Conservation (phyloP, 2,888 invertebrate genomes). For the Villa cingulata region DNA sequence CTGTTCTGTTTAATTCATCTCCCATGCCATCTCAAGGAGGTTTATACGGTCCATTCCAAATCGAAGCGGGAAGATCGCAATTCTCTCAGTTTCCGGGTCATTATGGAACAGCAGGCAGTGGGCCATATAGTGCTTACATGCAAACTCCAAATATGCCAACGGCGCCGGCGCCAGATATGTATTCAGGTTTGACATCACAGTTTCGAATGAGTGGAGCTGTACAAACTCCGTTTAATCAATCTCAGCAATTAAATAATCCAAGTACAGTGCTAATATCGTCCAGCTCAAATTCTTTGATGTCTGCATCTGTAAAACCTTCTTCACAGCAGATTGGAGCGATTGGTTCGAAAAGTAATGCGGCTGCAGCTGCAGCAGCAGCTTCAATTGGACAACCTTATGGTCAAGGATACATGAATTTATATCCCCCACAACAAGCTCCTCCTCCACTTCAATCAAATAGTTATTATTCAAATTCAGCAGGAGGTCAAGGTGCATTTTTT, state of each 20-base stretch:
- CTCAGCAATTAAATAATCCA: constrained; percentile 66
- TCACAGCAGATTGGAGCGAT: constrained; percentile 74
- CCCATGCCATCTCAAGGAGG: constrained; percentile 58
- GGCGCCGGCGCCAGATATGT: constrained; percentile 55
- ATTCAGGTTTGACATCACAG: constrained; percentile 47
- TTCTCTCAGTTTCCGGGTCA: constrained; percentile 68
- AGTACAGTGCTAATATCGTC: constrained; percentile 80
- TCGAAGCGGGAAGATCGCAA: constrained; percentile 61
- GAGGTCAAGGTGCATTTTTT: constrained; percentile 33
- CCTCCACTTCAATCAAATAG: constrained; percentile 35
- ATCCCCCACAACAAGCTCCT: constrained; percentile 31
- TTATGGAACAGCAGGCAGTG: constrained; percentile 41
- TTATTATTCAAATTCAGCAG: constrained; percentile 35
- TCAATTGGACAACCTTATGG: constrained; percentile 20
- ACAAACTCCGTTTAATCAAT: constrained; percentile 54
- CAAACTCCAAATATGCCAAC: constrained; percentile 45
- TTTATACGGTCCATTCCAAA: constrained; percentile 70
- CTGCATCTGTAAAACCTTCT: constrained; percentile 70
- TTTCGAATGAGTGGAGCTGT: constrained; percentile 47
- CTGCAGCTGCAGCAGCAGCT: constrained; percentile 20
- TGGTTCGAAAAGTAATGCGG: constrained; percentile 39
- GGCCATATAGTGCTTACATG: constrained; percentile 56
- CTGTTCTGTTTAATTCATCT: constrained; percentile 67
- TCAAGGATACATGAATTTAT: constrained; percentile 35
- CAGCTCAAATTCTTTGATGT: constrained; percentile 78